A percentile compares a stretch with the other conserved stretches of the same genome.
Evolutionary conservation across 2,888 invertebrate genomes (phyloP).

Genomic region (Pristionchus mayeri): DNA sequence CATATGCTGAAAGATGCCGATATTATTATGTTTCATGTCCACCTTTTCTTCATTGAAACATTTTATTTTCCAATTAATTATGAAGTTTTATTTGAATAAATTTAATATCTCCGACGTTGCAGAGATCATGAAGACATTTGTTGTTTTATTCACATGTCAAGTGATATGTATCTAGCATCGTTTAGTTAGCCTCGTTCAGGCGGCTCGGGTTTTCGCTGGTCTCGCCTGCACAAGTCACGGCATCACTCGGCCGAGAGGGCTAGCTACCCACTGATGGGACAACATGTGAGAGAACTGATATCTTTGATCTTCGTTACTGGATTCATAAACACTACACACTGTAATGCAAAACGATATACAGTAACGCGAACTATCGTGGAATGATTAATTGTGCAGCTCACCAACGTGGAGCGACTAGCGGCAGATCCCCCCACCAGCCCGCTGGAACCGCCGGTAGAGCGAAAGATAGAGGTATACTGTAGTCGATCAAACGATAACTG

Average conservation of each 20-base stretch:
- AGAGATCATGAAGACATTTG: not conserved
- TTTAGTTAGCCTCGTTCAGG: not conserved
- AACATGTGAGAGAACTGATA: too few relatives aligned
- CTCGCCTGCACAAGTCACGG: constrained; percentile 23
- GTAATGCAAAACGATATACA: too few relatives aligned
- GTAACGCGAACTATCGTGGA: too few relatives aligned
- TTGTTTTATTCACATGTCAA: not conserved
- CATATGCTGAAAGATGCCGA: too few relatives aligned
- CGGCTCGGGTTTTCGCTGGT: constrained; percentile 28
- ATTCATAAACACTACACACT: too few relatives aligned
- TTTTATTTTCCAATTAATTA: not conserved
- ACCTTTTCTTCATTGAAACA: not conserved
- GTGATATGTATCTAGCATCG: not conserved
- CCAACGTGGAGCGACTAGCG: constrained; percentile 44
- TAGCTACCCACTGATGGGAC: constrained; percentile 27
- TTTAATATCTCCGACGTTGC: too few relatives aligned
- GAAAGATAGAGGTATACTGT: constrained; percentile 32
- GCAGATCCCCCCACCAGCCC: constrained; percentile 15
- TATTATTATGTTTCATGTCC: too few relatives aligned
- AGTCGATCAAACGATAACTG: not conserved
- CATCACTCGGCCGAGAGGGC: not conserved
- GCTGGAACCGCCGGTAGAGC: not conserved
- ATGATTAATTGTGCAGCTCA: not conserved
- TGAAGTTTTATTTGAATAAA: too few relatives aligned
- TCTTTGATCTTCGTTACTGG: too few relatives aligned